Base-by-base conservation (phyloP, 2,888 invertebrate species). In the Empis stercorea region DNA sequence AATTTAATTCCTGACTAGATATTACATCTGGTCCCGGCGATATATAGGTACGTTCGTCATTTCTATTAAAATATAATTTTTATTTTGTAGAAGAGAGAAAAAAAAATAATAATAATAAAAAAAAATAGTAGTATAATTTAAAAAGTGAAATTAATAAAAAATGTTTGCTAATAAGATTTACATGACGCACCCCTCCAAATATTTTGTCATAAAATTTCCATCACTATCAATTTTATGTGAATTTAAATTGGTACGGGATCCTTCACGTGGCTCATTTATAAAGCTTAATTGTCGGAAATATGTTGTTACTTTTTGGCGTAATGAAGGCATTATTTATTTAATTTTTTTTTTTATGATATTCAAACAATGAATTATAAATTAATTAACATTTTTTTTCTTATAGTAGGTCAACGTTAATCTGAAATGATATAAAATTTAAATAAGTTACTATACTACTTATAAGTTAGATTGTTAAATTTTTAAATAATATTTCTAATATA, bases 241-340 rank as follows among this genome's bases (percentile, higher is more conserved):
- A 52, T 58, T 59, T 11, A 48, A 60, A 11, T 23, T 38, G 36
- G 48, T 20, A 43, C 58, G 54, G 41, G 58, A 55, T 58, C 58
- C 73, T 64, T 71, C 76, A 59, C 68, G 71, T 43, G 75, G 74
- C 59, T 78, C 77, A 51, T 76, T 73, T 52, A 79, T 75, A 58
- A 80, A 80, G 57, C 81, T 82, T 54, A 82, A 68, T 64, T 83
- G 82, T 53, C 82, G 73, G 65, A 83, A 80, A 64, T 83, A 81
- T 52, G 79, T 81, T 52, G 79, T 78, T 55, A 83, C 79, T 65
- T 78, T 75, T 70, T 82, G 81, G 47, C 80, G 71, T 58, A 83
- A 70, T 49, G 81, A 81, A 57, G 82, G 81, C 82, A 83, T 83
- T n/a, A n/a, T n/a, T n/a, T n/a, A n/a, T n/a, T n/a, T n/a, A n/a